Conservation (phyloP, 2,888 invertebrate species). For the Cheilosia vulpina region DNA sequence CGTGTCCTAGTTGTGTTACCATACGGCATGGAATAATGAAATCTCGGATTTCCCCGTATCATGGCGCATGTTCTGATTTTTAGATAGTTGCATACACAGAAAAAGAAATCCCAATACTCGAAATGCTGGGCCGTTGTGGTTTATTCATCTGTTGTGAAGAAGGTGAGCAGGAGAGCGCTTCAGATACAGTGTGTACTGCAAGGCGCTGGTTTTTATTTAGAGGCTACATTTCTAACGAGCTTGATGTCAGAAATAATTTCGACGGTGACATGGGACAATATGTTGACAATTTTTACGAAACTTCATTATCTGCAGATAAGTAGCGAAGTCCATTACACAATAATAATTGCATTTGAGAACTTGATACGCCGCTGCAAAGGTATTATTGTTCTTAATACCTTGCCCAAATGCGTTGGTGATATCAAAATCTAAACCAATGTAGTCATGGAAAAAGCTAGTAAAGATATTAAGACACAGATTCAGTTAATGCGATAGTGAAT, state of each 20-base stretch:
- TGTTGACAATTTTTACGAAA: neutral
- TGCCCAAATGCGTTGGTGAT: no score
- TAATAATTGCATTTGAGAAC: no score
- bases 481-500: no score
- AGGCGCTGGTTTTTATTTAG: neutral
- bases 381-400: no score
- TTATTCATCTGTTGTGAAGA: conserved; percentile 48
- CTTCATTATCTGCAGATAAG: neutral
- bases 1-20: conserved; percentile 20
- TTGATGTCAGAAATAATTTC: neutral
- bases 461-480: no score
- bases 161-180: conserved; percentile 13
- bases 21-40: neutral
- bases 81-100: conserved; percentile 36
- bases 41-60: neutral
- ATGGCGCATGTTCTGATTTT: conserved; percentile 61
- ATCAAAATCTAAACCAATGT: no score
- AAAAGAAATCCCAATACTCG: conserved; percentile 32
- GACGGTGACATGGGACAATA: neutral
- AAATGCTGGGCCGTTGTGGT: conserved; percentile 35
- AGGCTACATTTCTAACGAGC: neutral
- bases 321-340: neutral
- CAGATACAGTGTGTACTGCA: conserved; percentile 40
- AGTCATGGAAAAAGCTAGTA: no score
- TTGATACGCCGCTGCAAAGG: no score